Evolutionary conservation across 2,113 vertebrate species (phyloP).

Genomic region (Anhinga rufa): DNA sequence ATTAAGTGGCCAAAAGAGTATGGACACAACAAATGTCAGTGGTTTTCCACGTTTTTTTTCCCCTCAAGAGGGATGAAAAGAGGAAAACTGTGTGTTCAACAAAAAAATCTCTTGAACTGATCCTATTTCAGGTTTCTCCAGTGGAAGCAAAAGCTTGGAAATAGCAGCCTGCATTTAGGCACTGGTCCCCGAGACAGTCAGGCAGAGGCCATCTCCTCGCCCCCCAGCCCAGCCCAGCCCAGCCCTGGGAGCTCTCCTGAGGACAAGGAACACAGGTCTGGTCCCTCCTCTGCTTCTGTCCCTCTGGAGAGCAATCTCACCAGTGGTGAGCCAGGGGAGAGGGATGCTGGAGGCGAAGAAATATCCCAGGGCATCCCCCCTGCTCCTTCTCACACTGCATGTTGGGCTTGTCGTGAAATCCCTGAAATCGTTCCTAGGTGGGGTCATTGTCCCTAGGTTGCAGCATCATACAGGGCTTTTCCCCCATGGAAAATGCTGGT

Average conservation of each 20-base stretch:
- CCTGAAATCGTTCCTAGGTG: neutral
- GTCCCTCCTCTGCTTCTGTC: neutral
- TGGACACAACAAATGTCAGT: neutral
- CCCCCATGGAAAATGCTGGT: neutral
- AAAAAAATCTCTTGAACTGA: neutral
- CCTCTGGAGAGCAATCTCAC: neutral
- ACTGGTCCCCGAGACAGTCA: neutral
- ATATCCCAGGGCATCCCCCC: neutral
- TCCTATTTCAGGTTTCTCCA: neutral
- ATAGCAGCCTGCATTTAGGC: neutral
- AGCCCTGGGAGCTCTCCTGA: neutral
- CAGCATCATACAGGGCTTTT: neutral
- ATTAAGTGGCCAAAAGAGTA: neutral
- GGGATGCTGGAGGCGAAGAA: neutral
- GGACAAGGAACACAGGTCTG: neutral
- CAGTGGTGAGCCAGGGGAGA: neutral
- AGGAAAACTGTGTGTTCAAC: neutral
- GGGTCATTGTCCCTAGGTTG: neutral
- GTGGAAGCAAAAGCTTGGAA: neutral
- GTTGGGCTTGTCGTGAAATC: neutral
- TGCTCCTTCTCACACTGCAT: fast-evolving
- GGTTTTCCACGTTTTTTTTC: neutral
- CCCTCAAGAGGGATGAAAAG: neutral
- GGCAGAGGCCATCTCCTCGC: neutral
- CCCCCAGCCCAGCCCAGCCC: neutral